Conservation (phyloP, 2,113 vertebrate species). For the Cacatua alba region DNA sequence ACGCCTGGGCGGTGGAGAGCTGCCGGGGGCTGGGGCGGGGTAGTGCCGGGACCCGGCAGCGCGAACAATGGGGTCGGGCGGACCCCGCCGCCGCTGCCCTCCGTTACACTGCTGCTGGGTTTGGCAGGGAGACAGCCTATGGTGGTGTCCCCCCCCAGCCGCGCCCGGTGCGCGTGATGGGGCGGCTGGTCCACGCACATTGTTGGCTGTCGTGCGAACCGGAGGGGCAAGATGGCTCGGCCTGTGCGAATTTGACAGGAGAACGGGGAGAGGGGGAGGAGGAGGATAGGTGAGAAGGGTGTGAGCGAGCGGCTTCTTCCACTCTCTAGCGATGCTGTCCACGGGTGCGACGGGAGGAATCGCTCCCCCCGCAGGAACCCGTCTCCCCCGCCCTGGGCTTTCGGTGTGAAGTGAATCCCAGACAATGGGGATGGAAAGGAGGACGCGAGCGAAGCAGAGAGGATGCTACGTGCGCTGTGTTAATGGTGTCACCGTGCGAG, state of each 20-base stretch:
- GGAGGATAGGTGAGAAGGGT: constrained; percentile 30
- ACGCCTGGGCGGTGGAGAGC: constrained; percentile 11
- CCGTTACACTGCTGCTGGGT: not conserved
- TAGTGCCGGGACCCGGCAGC: not conserved
- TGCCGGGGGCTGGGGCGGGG: not conserved
- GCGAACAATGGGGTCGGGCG: not conserved
- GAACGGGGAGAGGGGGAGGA: not conserved
- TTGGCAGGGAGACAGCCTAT: not conserved
- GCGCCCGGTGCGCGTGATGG: not conserved
- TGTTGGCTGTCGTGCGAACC: not conserved
- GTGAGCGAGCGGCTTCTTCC: not conserved
- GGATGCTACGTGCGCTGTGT: constrained; percentile 19
- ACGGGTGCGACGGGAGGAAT: not conserved
- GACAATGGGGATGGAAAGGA: constrained; percentile 62
- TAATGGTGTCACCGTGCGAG: constrained; percentile 15
- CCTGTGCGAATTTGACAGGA: not conserved
- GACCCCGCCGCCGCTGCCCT: not conserved
- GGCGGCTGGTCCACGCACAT: not conserved
- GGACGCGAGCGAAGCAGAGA: not conserved
- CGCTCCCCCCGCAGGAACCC: not conserved
- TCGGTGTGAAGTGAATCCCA: constrained; percentile 3
- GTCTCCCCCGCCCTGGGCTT: not conserved
- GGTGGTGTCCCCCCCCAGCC: not conserved
- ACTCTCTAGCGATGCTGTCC: not conserved
- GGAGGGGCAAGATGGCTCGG: not conserved